Percentiles rank a stretch among this genome's conserved stretches.
These are phyloP conservation scores for Atethmia centrago DNA, from an alignment of 2,888 invertebrate genomes.

Conservation along the genomic window DNA sequence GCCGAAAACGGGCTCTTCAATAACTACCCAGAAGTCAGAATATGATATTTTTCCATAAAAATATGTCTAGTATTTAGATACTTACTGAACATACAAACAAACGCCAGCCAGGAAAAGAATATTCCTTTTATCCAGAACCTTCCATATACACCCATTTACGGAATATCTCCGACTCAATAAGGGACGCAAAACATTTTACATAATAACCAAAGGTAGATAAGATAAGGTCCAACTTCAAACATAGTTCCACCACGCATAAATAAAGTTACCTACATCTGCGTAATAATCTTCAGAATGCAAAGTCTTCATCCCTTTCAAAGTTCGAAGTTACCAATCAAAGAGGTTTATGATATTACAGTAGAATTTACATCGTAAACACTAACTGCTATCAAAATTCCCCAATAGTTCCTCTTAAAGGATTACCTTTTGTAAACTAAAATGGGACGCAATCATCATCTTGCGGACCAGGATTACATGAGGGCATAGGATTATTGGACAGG, in stretches of 20 bases:
- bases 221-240: conserved; percentile 59
- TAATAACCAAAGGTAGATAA: conserved; percentile 43
- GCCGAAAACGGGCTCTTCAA: too few species aligned
- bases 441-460: conserved; percentile 90
- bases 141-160: neutral
- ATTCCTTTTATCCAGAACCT: neutral
- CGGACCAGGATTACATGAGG: conserved; percentile 86
- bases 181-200: conserved; percentile 46
- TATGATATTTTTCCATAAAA: too few species aligned
- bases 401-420: conserved; percentile 89
- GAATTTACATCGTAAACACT: conserved; percentile 90
- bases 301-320: conserved; percentile 80
- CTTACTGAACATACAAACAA: neutral
- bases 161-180: conserved; percentile 11
- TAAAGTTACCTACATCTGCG: conserved; percentile 50
- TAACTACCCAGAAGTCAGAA: too few species aligned
- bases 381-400: conserved; percentile 84
- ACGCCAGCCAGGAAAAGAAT: neutral
- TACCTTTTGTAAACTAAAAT: conserved; percentile 90
- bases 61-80: too few species aligned
- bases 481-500: conserved; percentile 73
- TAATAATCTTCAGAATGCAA: conserved; percentile 66
- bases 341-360: conserved; percentile 89
- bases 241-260: conserved; percentile 55
- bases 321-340: conserved; percentile 86